Percentiles rank a stretch among this genome's conserved stretches.
Evolutionary conservation across 2,888 invertebrate species (phyloP).

Genomic region (Cantharis lateralis): DNA sequence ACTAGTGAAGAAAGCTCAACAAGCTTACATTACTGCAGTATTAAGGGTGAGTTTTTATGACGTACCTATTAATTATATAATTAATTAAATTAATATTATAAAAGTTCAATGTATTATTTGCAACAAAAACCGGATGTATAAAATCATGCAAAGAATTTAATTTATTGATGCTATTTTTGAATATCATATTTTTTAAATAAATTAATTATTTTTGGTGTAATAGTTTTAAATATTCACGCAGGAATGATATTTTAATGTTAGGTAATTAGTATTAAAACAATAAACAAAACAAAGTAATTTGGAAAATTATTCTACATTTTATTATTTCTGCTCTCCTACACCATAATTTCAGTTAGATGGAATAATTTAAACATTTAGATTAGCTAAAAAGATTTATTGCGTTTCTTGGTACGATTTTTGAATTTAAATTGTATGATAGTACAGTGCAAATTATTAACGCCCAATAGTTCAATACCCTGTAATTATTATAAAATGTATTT

Average conservation of each 20-base stretch:
- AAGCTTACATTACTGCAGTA: not conserved
- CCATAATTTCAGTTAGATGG: not conserved
- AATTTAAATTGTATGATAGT: not conserved
- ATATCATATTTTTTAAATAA: not conserved
- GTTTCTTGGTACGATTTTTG: not conserved
- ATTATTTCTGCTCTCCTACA: not conserved
- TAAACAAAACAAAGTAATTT: not conserved
- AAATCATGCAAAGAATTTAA: not conserved
- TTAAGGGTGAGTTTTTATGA: not conserved
- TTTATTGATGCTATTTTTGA: not conserved
- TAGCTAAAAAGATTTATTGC: not conserved
- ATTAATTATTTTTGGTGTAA: not conserved
- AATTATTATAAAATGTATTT: not conserved
- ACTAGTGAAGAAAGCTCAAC: slow-evolving; percentile 27
- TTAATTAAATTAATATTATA: not conserved
- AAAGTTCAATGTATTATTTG: not conserved
- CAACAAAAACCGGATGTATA: not conserved
- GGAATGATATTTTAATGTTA: not conserved
- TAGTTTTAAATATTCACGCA: not conserved
- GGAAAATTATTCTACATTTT: not conserved
- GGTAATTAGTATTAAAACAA: not conserved
- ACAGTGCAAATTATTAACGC: not conserved
- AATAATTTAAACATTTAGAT: not conserved
- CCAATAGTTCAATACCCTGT: not conserved
- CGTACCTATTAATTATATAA: not conserved